Evolutionary conservation across 2,113 vertebrate species (phyloP), one percentile per base, ranked within the genome.

Genomic region (Corynorhinus townsendii): DNA sequence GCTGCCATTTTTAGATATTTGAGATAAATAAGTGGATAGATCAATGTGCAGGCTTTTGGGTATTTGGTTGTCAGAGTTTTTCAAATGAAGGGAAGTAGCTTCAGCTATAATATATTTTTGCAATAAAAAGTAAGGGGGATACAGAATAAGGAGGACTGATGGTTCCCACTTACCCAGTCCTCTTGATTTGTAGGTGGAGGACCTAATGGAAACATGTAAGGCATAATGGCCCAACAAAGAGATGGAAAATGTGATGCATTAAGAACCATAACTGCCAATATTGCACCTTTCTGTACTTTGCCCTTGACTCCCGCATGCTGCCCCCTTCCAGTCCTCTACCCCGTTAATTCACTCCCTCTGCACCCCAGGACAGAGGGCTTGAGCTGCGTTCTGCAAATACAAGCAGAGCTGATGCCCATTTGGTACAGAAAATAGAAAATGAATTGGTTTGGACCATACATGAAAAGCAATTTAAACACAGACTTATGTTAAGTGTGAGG

Each of bases 1-100:
- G 59, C 26, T 28, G 24, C 26, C 59, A 64, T 33, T 75, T 91
- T 88, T 66, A 66, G 28, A 81, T 64, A 22, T 88, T 93, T 84
- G 35, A 79, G 49, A 45, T 35, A 77, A 28, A 30, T 30, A 4
- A 81, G 35, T 3, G 24, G 54, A 7, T n/a, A n/a, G 43, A 45
- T 49, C 30, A n/a, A 19, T 52, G 30, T 33, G 15, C 12, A 75
- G 24, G 56, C 14, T 76, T 62, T 72, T 76, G 72, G 68, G 35
- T 76, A 52, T 92, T 94, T 82, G 33, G 20, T 88, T 92, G 52
- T 75, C 86, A 88, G 72, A 86, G 33, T 87, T 93, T 96, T 45
- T 43, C 71, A 88, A 92, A 40, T 88, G 19, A 92, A 89, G 28
- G 28, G 73, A 92, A 69, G 24, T 52, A 76, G 52, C 56, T 73